phyloP scores from a whole-genome alignment of 2,113 vertebrate species.

The Aldabrachelys gigantea region DNA sequence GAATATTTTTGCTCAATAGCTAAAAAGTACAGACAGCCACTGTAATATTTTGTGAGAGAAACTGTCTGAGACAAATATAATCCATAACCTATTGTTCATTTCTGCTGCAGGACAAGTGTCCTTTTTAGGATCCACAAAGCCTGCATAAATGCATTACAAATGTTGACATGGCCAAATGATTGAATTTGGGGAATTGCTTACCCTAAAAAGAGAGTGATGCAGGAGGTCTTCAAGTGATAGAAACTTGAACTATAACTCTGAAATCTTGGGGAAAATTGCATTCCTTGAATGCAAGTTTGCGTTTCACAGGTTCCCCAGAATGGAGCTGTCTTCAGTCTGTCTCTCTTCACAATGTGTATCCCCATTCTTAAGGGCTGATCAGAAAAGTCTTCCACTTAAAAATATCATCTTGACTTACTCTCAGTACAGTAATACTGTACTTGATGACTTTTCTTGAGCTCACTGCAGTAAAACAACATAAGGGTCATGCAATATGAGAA shows the following conservation, averaged over 20 bases:
- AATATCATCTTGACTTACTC: not conserved
- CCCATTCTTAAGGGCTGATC: not conserved
- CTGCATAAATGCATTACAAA: not conserved
- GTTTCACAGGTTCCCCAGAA: not conserved
- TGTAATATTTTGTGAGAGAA: not conserved
- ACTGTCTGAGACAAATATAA: not conserved
- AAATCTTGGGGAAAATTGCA: not conserved
- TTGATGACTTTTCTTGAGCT: not conserved
- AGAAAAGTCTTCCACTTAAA: not conserved
- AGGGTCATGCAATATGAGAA: not conserved
- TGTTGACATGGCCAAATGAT: not conserved
- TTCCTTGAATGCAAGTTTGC: not conserved
- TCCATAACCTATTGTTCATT: not conserved
- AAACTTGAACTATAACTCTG: not conserved
- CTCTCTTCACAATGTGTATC: not conserved
- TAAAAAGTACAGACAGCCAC: not conserved
- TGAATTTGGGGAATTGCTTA: not conserved
- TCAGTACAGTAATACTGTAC: not conserved
- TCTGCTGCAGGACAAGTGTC: not conserved
- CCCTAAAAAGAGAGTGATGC: not conserved
- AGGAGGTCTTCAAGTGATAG: not conserved
- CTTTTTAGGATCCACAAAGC: not conserved
- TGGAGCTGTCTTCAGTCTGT: not conserved
- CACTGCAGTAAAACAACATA: not conserved
- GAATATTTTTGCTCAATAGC: not conserved